Evolutionary conservation across 2,113 vertebrate species (phyloP), one percentile per base, ranked within the genome.

Genomic region (Pachyramphus minor): DNA sequence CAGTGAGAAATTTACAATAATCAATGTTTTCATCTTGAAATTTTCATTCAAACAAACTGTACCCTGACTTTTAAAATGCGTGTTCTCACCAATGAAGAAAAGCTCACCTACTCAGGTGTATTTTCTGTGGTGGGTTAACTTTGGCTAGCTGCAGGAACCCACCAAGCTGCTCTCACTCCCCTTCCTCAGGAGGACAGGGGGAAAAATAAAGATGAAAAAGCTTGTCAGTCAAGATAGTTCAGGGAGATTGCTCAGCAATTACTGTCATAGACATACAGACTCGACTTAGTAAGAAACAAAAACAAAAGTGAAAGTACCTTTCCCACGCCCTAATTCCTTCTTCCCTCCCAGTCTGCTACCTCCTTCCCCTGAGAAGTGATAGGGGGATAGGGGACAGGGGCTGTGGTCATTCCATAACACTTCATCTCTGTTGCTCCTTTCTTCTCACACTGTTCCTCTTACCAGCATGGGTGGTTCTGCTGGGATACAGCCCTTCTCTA

Each of bases 281-380:
- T 85, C 0, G 0, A 39, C 3, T 56, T 31, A 50, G 33, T 75
- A 17, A 85, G 20, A n/a, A 69, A 56, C 16, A 58, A 44, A 53
- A 83, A 20, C 60, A 41, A 41, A 62, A 27, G 12, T 30, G 21
- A 63, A 41, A 42, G 22, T 20, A 64, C 39, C 14, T 58, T 62
- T 12, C 28, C 27, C 6, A 53, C 24, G 23, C 10, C 9, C 14
- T 62, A 73, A 62, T 11, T 60, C 8, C 28, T 58, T 55, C 35
- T 73, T 74, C 30, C 28, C 17, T 74, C 37, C 33, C 25, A 37
- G 2, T 21, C 21, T 33, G 21, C 41, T 23, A 4, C 12, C 28
- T 37, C 20, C 4, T 68, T 21, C 16, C 12, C 8, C 6, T 0
- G 1, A 25, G n/a, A 1, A 1, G 31, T 1, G 0, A n/a, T 9